These are phyloP conservation scores for Cyclophora albipunctata DNA, from an alignment of 2,888 invertebrate genomes.

Conservation along the genomic window DNA sequence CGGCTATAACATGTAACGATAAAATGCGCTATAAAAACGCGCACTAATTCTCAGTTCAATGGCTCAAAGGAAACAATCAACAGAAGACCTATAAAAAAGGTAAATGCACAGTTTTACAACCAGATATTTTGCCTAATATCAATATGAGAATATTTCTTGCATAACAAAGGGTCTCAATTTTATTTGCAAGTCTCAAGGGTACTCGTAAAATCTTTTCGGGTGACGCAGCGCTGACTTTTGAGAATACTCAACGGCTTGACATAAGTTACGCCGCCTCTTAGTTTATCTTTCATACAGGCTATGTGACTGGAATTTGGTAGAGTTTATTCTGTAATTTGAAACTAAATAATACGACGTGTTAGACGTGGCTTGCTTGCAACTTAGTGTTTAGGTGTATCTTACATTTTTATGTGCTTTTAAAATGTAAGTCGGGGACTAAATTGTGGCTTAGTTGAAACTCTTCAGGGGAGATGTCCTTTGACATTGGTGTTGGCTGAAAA, in stretches of 20 bases:
- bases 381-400: too few species aligned
- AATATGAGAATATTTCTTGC: slow-evolving; percentile 35
- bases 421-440: too few species aligned
- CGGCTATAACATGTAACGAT: neutral
- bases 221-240: slow-evolving; percentile 26
- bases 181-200: slow-evolving; percentile 37
- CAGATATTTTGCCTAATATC: slow-evolving; percentile 25
- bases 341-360: slow-evolving; percentile 1
- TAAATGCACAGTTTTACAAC: slow-evolving; percentile 9
- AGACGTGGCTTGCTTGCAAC: neutral
- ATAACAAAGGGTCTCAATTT: slow-evolving; percentile 42
- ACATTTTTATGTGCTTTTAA: too few species aligned
- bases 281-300: slow-evolving; percentile 3
- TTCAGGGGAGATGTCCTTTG: too few species aligned
- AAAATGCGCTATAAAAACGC: neutral
- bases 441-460: too few species aligned
- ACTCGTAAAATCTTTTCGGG: slow-evolving; percentile 27
- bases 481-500: too few species aligned
- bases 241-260: slow-evolving; percentile 6
- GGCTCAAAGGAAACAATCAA: slow-evolving; percentile 13
- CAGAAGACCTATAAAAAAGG: slow-evolving; percentile 13
- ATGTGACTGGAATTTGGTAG: slow-evolving; percentile 3
- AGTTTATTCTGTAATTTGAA: neutral
- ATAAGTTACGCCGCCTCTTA: slow-evolving; percentile 1
- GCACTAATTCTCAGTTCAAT: slow-evolving; percentile 5